phyloP scores from a whole-genome alignment of 2,888 invertebrate species.

The Eupithecia insigniata region DNA sequence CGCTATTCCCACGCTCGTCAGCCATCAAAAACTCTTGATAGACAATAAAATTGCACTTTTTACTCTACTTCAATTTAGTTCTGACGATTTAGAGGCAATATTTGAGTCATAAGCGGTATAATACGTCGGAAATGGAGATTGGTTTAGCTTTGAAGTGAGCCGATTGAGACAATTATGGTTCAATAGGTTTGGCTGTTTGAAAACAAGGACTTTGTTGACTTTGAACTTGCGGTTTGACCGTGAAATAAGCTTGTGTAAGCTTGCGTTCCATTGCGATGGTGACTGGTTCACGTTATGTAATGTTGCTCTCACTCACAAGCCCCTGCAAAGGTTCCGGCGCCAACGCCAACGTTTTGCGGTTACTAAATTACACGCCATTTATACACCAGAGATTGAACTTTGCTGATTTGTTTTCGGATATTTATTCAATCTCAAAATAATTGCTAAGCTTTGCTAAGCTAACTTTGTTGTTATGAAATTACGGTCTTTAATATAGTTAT shows the following conservation, averaged over 20 bases:
- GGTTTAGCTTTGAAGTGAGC: constrained; percentile 41
- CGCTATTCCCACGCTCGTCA: constrained; percentile 75
- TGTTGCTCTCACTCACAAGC: constrained; percentile 48
- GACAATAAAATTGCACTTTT: constrained; percentile 73
- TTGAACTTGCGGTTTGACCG: constrained; percentile 57
- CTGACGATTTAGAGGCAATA: constrained; percentile 52
- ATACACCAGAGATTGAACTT: constrained; percentile 38
- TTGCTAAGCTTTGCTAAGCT: neutral
- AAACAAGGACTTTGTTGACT: constrained; percentile 47
- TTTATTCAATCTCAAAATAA: neutral
- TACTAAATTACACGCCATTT: constrained; percentile 52
- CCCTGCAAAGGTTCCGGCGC: constrained; percentile 40
- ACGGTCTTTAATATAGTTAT: neutral
- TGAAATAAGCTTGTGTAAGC: constrained; percentile 55
- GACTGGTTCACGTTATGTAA: constrained; percentile 77
- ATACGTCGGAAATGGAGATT: constrained; percentile 38
- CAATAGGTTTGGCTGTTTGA: constrained; percentile 37
- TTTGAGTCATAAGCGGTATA: constrained; percentile 37
- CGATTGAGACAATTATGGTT: constrained; percentile 42
- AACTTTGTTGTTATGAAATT: neutral
- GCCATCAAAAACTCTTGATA: constrained; percentile 69
- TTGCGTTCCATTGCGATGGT: constrained; percentile 48
- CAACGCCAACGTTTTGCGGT: constrained; percentile 63
- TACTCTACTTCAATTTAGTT: constrained; percentile 64
- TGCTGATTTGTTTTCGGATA: neutral